Evolutionary conservation across 2,888 invertebrate genomes (phyloP).

Genomic region (Xestia xanthographa): DNA sequence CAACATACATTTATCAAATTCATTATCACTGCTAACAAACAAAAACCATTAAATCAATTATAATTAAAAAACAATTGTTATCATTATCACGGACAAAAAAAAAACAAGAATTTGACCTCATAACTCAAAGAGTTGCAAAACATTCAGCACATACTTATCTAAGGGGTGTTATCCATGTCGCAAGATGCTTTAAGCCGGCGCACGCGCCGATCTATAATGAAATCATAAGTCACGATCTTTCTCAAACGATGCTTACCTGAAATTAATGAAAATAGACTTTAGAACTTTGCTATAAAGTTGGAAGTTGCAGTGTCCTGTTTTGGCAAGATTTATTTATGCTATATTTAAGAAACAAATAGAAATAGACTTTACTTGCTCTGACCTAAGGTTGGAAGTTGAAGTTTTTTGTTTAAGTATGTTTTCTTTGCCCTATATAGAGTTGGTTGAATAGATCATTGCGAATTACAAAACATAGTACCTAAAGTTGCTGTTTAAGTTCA

Average conservation of each 20-base stretch:
- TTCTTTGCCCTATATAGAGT: constrained; percentile 59
- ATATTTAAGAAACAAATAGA: constrained; percentile 62
- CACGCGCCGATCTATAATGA: constrained; percentile 80
- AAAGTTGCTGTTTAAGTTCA: constrained; percentile 54
- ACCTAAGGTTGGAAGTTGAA: constrained; percentile 7
- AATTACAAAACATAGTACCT: constrained; percentile 65
- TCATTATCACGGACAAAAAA: constrained; percentile 18
- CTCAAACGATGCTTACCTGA: constrained; percentile 68
- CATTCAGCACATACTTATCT: constrained; percentile 61
- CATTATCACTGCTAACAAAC: constrained; percentile 28
- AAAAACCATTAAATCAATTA: constrained; percentile 21
- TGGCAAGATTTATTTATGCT: constrained; percentile 42
- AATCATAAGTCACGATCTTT: constrained; percentile 84
- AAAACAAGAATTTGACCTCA: constrained; percentile 52
- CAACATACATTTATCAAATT: constrained; percentile 29
- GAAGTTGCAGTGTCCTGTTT: background rate
- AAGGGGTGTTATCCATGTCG: constrained; percentile 72
- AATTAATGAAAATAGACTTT: constrained; percentile 62
- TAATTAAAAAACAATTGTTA: constrained; percentile 59
- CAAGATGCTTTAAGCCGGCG: constrained; percentile 70
- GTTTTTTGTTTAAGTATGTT: background rate
- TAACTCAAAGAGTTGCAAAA: constrained; percentile 53
- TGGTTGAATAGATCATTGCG: constrained; percentile 57
- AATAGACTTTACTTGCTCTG: background rate
- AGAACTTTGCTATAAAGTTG: fast-evolving